Percentiles rank a stretch among this genome's conserved stretches.
These are phyloP conservation scores for Platyscapa corneri DNA, from an alignment of 1,140 invertebrate species.

Conservation along the genomic window DNA sequence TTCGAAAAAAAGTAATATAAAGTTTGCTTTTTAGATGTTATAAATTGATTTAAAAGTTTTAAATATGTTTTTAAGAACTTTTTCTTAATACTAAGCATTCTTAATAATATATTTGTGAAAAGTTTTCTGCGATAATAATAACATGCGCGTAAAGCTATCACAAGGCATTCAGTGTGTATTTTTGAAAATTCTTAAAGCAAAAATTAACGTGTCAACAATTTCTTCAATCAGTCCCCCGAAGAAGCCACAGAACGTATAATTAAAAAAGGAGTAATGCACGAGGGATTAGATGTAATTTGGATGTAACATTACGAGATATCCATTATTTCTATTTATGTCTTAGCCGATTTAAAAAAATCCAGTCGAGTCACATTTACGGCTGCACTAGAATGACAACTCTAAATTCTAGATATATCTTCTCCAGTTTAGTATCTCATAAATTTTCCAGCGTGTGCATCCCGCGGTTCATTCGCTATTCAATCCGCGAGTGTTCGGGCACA, in stretches of 20 bases:
- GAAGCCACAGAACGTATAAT: neutral
- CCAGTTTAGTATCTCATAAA: constrained; percentile 26
- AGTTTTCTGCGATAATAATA: no score
- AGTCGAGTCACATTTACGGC: neutral
- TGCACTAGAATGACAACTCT: constrained; percentile 4
- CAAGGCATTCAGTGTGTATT: no score
- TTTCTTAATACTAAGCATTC: no score
- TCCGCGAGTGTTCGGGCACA: constrained; percentile 5
- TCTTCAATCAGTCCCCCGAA: neutral
- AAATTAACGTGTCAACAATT: no score
- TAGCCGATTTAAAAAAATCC: neutral
- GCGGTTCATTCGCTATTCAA: constrained; percentile 35
- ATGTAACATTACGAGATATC: neutral
- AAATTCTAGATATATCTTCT: constrained; percentile 20
- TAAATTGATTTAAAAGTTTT: no score
- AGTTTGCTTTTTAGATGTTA: no score
- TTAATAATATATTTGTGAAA: no score
- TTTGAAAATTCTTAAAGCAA: no score
- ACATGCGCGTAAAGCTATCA: no score
- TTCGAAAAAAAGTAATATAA: no score
- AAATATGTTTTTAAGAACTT: no score
- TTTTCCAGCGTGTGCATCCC: constrained; percentile 10
- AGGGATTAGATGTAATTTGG: neutral
- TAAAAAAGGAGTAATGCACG: neutral
- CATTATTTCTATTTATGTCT: neutral